Percentiles rank a stretch among this genome's conserved stretches.
Conservation (phyloP, 2,888 invertebrate species). For the Lissonota sp. region DNA sequence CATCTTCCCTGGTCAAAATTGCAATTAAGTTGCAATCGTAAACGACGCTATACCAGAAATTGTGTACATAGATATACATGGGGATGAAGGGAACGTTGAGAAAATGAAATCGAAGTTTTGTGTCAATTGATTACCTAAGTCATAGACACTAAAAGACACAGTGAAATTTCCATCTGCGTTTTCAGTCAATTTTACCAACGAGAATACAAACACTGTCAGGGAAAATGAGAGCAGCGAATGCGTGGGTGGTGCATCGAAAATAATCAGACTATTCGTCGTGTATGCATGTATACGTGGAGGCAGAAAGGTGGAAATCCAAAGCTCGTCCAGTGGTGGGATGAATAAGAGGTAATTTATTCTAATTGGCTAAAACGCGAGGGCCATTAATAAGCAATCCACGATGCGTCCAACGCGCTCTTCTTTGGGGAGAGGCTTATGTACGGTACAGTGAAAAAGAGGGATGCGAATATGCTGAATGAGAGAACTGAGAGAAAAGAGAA, state of each 20-base stretch:
- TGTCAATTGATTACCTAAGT: constrained; percentile 47
- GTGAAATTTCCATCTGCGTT: constrained; percentile 18
- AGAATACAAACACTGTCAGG: constrained; percentile 44
- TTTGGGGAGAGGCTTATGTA: neutral
- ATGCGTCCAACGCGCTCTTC: constrained; percentile 62
- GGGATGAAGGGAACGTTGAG: neutral
- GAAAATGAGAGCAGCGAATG: neutral
- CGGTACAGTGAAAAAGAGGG: neutral
- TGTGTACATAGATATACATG: neutral
- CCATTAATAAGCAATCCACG: constrained; percentile 80
- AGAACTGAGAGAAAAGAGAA: constrained; percentile 47
- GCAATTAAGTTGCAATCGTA: constrained; percentile 75
- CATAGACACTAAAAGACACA: constrained; percentile 33
- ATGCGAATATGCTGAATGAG: constrained; percentile 33
- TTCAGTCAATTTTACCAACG: neutral
- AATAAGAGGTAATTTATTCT: constrained; percentile 79
- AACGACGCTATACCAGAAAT: constrained; percentile 60
- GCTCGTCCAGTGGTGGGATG: constrained; percentile 66
- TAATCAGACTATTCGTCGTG: neutral
- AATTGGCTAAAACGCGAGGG: constrained; percentile 79
- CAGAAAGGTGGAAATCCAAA: constrained; percentile 23
- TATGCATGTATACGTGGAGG: constrained; percentile 1
- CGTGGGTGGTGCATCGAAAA: constrained; percentile 19
- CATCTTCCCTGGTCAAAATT: constrained; percentile 74
- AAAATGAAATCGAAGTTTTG: constrained; percentile 21